Conservation (phyloP, 2,797 vertebrate species). For the Falco concolor region DNA sequence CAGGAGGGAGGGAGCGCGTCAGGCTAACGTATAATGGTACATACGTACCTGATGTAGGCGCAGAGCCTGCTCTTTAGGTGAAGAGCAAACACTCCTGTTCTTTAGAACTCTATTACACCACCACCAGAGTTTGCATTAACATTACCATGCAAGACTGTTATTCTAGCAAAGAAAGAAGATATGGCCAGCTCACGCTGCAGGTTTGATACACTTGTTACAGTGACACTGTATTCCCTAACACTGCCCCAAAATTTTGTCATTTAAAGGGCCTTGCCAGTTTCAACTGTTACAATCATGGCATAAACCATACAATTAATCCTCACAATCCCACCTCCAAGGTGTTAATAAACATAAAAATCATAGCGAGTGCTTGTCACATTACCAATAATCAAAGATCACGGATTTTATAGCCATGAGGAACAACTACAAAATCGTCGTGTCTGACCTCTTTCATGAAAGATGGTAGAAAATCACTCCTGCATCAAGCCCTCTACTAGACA, state of each 20-base stretch:
- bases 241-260: neutral
- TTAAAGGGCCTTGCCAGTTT: neutral
- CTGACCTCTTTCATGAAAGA: neutral
- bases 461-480: neutral
- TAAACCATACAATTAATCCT: neutral
- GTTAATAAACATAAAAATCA: neutral
- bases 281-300: neutral
- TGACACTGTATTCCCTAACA: neutral
- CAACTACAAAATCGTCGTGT: fast-evolving
- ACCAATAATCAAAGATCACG: neutral
- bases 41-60: fast-evolving
- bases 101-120: neutral
- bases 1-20: neutral
- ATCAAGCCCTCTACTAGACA: neutral
- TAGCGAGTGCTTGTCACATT: neutral
- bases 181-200: neutral
- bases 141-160: neutral
- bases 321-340: neutral
- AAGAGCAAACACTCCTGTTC: neutral
- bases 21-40: fast-evolving
- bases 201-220: neutral
- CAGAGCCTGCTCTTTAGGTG: neutral
- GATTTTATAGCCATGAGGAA: neutral
- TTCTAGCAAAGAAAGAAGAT: neutral
- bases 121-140: neutral